Evolutionary conservation across 2,888 invertebrate genomes (phyloP), one percentile per base, ranked within the genome.

Genomic region (Bombylius major): DNA sequence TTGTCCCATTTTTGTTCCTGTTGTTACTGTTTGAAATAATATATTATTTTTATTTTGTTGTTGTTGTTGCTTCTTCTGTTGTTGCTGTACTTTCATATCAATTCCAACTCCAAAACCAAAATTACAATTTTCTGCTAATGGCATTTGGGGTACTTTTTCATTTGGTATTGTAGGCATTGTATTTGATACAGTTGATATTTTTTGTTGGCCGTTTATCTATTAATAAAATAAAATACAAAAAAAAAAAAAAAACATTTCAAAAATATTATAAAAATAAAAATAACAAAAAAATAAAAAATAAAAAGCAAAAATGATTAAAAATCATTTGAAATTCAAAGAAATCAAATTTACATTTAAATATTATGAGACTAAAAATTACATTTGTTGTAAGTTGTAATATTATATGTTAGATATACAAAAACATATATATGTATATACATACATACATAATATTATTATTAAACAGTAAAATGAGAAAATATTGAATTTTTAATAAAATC

Each of bases 91-190:
- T 59, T 61, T 33, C 69, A 61, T 61, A 11, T 59, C 56, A 12
- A 42, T 33, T 53, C 34, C 55, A 50, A 69, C 68, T 53, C 64
- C 61, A 62, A 66, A 70, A 64, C 68, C 69, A 3, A 23, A 23
- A 23, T 23, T 23, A 23, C 23, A 23, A 63, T 65, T 65, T 63
- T 72, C 71, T 61, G 60, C 67, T 61, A 72, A 60, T 61, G 72
- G 68, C 59, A 72, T 66, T 63, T 70, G 66, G 58, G 71, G 66
- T 54, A 70, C 64, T 67, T 72, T 72, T 63, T 73, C 73, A 66
- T 72, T 71, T 67, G 73, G 69, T 73, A 73, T 73, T 63, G 73
- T 70, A 69, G 73, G 72, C 72, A 73, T 72, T 65, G 68, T 70
- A 62, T 64, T 62, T 53, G 61, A 59, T 59, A 65, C 64, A 67